These are phyloP conservation scores for Teleogryllus occipitalis DNA, from an alignment of 1,140 invertebrate genomes.

Conservation along the genomic window DNA sequence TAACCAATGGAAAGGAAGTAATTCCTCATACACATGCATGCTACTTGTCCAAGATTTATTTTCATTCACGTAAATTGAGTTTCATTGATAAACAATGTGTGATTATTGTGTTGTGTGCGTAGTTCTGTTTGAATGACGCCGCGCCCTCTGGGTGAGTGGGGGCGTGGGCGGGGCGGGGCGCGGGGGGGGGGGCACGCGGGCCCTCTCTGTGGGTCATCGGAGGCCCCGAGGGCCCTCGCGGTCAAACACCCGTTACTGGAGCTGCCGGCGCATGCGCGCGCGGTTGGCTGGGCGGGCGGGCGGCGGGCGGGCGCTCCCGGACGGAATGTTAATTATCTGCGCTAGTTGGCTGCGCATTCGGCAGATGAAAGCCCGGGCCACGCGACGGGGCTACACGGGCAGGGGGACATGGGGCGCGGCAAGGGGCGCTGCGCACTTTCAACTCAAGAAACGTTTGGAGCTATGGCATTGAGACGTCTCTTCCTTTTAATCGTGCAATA, in stretches of 20 bases:
- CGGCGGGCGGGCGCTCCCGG: neutral
- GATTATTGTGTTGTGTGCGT: neutral
- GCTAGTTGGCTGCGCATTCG: neutral
- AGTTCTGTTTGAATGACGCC: neutral
- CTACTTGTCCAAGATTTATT: too few species aligned
- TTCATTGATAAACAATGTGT: neutral
- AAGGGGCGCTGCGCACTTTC: too few species aligned
- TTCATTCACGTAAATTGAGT: too few species aligned
- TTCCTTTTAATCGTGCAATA: too few species aligned
- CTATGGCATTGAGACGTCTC: too few species aligned
- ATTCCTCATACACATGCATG: too few species aligned
- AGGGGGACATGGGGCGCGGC: too few species aligned
- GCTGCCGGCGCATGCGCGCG: neutral
- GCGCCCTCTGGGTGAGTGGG: neutral
- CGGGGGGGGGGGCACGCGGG: neutral
- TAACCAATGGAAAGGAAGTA: too few species aligned
- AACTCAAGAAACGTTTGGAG: too few species aligned
- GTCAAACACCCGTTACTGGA: conserved; percentile 12
- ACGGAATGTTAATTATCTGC: conserved; percentile 10
- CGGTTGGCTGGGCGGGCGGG: neutral
- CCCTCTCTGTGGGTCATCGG: conserved; percentile 11
- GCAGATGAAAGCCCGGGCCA: neutral
- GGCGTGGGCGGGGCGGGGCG: too few species aligned
- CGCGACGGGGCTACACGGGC: too few species aligned
- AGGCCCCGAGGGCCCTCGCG: neutral